A percentile compares a stretch with the other conserved stretches of the same genome.
Evolutionary conservation across 1,140 invertebrate species (phyloP).

Genomic region (Notospermus geniculatus): DNA sequence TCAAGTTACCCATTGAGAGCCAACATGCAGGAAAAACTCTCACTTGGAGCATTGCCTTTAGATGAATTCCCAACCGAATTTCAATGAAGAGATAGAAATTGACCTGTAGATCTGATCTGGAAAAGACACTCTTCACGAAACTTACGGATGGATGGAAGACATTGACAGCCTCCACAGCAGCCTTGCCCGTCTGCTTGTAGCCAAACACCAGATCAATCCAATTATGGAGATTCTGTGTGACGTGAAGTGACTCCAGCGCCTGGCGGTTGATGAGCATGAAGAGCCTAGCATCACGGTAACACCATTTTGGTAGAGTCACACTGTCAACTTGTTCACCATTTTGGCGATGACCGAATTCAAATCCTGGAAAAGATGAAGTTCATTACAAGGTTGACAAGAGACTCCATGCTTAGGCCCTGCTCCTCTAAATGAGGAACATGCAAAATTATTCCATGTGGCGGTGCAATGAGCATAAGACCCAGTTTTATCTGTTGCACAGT

Average conservation of each 20-base stretch:
- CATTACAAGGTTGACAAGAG: too few relatives aligned
- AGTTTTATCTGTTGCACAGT: too few relatives aligned
- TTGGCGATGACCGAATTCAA: conserved; percentile 82
- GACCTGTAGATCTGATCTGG: too few relatives aligned
- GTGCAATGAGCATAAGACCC: too few relatives aligned
- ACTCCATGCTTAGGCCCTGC: too few relatives aligned
- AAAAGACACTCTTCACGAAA: conserved; percentile 14
- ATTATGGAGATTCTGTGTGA: conserved; percentile 40
- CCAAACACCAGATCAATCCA: conserved; percentile 58
- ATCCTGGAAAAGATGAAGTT: conserved; percentile 60
- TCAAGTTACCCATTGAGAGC: too few relatives aligned
- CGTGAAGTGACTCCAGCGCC: conserved; percentile 49
- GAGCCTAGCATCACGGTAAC: conserved; percentile 42
- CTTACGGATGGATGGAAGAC: conserved; percentile 77
- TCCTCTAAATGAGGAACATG: too few relatives aligned
- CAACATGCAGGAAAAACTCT: too few relatives aligned
- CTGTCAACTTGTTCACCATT: conserved; percentile 74
- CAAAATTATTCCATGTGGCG: too few relatives aligned
- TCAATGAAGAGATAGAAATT: too few relatives aligned
- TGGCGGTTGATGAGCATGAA: conserved; percentile 53
- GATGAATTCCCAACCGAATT: too few relatives aligned
- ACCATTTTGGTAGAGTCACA: conserved; percentile 52
- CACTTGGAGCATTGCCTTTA: too few relatives aligned
- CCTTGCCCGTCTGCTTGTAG: conserved; percentile 55
- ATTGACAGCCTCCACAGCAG: conserved; percentile 58